Percentiles rank a stretch among this genome's conserved stretches.
Evolutionary conservation across 2,888 invertebrate genomes (phyloP).

Genomic region (Hypomecis punctinalis): DNA sequence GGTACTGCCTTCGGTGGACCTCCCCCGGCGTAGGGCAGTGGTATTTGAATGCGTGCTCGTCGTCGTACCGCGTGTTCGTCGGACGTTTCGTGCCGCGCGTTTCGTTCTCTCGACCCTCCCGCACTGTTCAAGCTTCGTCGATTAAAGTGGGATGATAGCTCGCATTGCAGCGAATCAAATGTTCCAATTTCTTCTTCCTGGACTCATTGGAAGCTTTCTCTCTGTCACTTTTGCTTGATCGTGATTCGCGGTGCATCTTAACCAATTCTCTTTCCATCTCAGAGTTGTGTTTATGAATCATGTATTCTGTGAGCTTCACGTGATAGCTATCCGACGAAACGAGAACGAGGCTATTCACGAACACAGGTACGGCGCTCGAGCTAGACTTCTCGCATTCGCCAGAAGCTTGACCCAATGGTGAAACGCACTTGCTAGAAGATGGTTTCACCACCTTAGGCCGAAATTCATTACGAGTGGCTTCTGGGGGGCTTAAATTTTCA

Average conservation of each 20-base stretch:
- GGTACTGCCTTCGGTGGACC: conserved; percentile 36
- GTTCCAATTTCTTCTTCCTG: conserved; percentile 77
- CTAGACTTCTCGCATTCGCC: conserved; percentile 52
- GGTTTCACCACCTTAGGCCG: too few species aligned
- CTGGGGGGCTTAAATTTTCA: too few species aligned
- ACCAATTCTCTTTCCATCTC: conserved; percentile 93
- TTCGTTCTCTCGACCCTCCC: conserved; percentile 22
- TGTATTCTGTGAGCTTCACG: conserved; percentile 59
- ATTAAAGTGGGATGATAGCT: conserved; percentile 61
- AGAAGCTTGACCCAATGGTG: conserved; percentile 51
- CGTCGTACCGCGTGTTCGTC: conserved; percentile 47
- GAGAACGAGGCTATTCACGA: conserved; percentile 12
- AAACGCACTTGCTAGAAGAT: conserved; percentile 43
- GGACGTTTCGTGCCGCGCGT: conserved; percentile 62
- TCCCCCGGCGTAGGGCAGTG: conserved; percentile 52
- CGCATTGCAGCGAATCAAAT: conserved; percentile 72
- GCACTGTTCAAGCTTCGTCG: conserved; percentile 27
- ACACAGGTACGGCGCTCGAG: conserved; percentile 33
- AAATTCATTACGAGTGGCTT: too few species aligned
- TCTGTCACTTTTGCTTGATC: conserved; percentile 70
- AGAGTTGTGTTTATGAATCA: conserved; percentile 88
- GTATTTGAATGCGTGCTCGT: conserved; percentile 49
- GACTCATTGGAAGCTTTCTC: conserved; percentile 58
- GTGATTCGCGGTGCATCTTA: conserved; percentile 87
- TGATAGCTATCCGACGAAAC: conserved; percentile 41